Evolutionary conservation across 2,888 invertebrate genomes (phyloP).

Genomic region (Monochamus alternatus): DNA sequence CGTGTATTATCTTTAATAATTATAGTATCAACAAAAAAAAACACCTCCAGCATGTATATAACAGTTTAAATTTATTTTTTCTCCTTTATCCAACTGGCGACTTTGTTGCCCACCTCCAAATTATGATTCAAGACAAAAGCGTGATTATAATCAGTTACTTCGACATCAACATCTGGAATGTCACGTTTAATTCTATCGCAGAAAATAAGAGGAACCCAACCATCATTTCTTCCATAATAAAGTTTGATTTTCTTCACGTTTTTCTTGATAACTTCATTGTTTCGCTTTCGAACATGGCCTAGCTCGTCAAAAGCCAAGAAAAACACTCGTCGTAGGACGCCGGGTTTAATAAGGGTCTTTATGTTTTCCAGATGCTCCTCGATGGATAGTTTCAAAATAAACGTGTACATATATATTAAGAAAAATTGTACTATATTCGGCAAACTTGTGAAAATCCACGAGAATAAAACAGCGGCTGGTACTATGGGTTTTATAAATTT

Average conservation of each 20-base stretch:
- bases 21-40: not conserved
- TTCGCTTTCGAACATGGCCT: slow-evolving; percentile 80
- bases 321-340: slow-evolving; percentile 78
- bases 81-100: slow-evolving; percentile 63
- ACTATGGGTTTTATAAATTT: slow-evolving; percentile 75
- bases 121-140: slow-evolving; percentile 85
- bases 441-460: slow-evolving; percentile 73
- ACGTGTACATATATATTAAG: slow-evolving; percentile 75
- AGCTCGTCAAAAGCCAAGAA: slow-evolving; percentile 87
- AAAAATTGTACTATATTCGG: slow-evolving; percentile 73
- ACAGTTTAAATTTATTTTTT: slow-evolving; percentile 23
- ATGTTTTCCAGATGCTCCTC: slow-evolving; percentile 72
- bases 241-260: slow-evolving; percentile 80
- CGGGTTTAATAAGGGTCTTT: slow-evolving; percentile 75
- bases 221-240: slow-evolving; percentile 86
- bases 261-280: slow-evolving; percentile 75
- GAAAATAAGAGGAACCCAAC: slow-evolving; percentile 87
- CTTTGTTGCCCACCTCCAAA: slow-evolving; percentile 71
- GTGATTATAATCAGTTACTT: slow-evolving; percentile 78
- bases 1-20: too few species aligned
- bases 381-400: slow-evolving; percentile 74
- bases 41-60: not conserved
- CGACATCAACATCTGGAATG: slow-evolving; percentile 77
- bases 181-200: slow-evolving; percentile 77
- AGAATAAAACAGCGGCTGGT: slow-evolving; percentile 70